These are phyloP conservation scores for Gymnorhina tibicen DNA, from an alignment of 2,113 vertebrate species.

Conservation along the genomic window DNA sequence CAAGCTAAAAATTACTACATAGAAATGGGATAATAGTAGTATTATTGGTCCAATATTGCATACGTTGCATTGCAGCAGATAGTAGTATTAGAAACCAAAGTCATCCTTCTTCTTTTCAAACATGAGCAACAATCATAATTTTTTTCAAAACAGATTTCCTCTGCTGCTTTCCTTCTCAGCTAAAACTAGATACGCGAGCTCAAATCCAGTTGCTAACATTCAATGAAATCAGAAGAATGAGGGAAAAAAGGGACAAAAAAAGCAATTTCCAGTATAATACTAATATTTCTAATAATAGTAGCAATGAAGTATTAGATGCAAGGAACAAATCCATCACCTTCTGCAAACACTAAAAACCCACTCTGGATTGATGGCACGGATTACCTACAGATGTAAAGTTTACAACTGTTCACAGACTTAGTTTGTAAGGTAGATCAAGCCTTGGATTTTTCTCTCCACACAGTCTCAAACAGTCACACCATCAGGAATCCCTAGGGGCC, in stretches of 20 bases:
- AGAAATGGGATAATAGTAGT: constrained; percentile 13
- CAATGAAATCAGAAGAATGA: background rate
- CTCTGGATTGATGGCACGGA: background rate
- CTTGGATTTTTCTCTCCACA: background rate
- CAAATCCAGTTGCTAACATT: background rate
- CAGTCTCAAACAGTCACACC: background rate
- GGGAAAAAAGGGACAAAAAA: background rate
- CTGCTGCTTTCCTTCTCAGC: background rate
- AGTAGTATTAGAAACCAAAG: background rate
- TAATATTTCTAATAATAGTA: background rate
- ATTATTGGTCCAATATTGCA: background rate
- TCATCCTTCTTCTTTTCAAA: background rate
- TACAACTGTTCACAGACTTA: background rate
- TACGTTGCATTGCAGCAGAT: background rate
- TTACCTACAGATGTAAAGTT: background rate
- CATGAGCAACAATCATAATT: background rate
- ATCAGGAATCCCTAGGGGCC: background rate
- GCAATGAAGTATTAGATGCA: background rate
- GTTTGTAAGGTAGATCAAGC: background rate
- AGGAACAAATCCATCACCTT: background rate
- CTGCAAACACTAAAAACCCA: background rate
- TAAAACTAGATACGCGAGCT: background rate
- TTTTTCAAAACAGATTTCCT: background rate
- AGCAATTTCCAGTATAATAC: background rate
- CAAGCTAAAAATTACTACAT: constrained; percentile 27